Evolutionary conservation across 2,888 invertebrate genomes (phyloP).

Genomic region (Melinaea menophilus): DNA sequence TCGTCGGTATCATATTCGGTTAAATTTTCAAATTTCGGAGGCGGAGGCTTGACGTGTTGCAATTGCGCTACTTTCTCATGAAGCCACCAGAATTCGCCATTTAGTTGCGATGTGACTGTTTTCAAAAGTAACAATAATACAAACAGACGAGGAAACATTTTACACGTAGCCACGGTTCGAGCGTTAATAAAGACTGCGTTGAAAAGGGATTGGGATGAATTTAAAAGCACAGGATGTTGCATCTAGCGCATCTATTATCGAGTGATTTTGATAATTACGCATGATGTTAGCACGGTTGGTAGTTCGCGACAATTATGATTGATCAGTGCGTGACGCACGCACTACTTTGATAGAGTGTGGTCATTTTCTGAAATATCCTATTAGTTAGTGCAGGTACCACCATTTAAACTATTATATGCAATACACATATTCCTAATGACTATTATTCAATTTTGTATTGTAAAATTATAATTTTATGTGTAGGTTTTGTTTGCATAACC

Average conservation of each 20-base stretch:
- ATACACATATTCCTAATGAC: neutral
- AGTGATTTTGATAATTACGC: conserved; percentile 50
- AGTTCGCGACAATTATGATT: conserved; percentile 54
- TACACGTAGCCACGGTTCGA: conserved; percentile 18
- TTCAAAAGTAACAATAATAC: conserved; percentile 41
- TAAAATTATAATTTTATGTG: no score
- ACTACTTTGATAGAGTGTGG: conserved; percentile 45
- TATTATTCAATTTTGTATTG: neutral
- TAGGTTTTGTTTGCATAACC: no score
- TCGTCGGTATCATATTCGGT: conserved; percentile 61
- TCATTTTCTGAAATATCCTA: conserved; percentile 38
- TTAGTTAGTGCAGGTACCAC: conserved; percentile 26
- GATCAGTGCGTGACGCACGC: conserved; percentile 44
- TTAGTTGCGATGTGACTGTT: conserved; percentile 49
- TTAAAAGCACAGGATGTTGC: conserved; percentile 60
- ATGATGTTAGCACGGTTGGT: conserved; percentile 44
- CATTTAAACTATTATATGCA: conserved; percentile 8
- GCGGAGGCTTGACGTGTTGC: conserved; percentile 42
- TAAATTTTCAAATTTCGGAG: conserved; percentile 53
- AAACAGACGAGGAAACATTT: conserved; percentile 44
- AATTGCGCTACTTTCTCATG: conserved; percentile 51
- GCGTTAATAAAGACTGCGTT: neutral
- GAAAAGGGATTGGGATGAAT: conserved; percentile 33
- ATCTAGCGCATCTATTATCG: conserved; percentile 50
- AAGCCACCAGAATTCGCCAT: conserved; percentile 70